Evolutionary conservation across 2,113 vertebrate genomes (phyloP), one percentile per base, ranked within the genome.

Genomic region (Fulica atra): DNA sequence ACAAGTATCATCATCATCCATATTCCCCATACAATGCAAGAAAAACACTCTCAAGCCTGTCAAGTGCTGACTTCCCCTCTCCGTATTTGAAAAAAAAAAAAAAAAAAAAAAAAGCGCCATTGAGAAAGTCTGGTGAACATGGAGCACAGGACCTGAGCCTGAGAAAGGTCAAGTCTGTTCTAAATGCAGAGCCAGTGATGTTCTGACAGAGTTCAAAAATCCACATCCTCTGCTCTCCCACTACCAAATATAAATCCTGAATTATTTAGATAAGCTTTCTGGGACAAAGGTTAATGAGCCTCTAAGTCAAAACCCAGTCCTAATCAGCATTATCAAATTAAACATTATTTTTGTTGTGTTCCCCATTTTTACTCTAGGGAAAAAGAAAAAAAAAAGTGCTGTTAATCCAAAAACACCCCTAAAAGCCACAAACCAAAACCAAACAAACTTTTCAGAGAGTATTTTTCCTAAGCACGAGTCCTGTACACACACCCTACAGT

Each of bases 81-180:
- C 11, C 10, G 26, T 53, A 35, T 48, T 48, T 23, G 21, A 48
- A 48, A 65, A 25, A 54, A 18, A 38, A 70, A 56, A 56, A 16
- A 56, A 56, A 31, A 31, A 26, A 64, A 35, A 36, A 69, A 50
- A 63, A 64, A 28, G 57, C 24, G 18, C 18, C 69, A 95, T 96
- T 95, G 93, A 96, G 86, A 96, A 97, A 96, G 88, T 94, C 89
- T 91, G 87, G 86, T 78, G 95, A 96, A 71, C 78, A 73, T 78
- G 70, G 61, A 86, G 72, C 91, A 89, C 85, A 92, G 95, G 95
- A 96, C 89, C 79, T 28, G 42, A 87, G 96, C 95, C 90, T 98
- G 98, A 97, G 98, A 98, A 97, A 98, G 97, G 97, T 97, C 98
- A 98, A 59, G 29, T 46, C 79, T 93, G 38, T 71, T 98, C 97